A percentile compares a stretch with the other conserved stretches of the same genome.
Evolutionary conservation across 2,797 vertebrate species (phyloP).

Genomic region (Acridotheres tristis): DNA sequence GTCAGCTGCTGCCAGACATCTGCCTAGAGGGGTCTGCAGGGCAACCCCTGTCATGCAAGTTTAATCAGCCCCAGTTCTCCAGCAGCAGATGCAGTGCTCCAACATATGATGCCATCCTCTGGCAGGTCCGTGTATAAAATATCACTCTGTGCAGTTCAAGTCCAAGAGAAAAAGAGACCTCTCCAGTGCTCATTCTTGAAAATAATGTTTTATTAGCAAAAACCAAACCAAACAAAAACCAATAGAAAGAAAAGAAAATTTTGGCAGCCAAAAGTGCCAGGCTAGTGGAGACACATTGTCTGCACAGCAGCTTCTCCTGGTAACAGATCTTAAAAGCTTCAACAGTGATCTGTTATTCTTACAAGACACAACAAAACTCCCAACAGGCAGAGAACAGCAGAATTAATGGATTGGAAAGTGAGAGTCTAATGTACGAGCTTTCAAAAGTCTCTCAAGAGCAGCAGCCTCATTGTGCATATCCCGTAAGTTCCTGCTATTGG

Average conservation of each 20-base stretch:
- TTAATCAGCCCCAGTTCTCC: background rate
- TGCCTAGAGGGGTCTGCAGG: conserved; percentile 53
- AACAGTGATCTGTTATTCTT: conserved; percentile 72
- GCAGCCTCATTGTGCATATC: conserved; percentile 61
- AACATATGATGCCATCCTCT: background rate
- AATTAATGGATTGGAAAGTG: conserved; percentile 80
- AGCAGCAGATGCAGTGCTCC: background rate
- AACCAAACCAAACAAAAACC: background rate
- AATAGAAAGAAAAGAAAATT: background rate
- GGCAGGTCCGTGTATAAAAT: background rate
- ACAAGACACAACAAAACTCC: conserved; percentile 74
- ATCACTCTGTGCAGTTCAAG: background rate
- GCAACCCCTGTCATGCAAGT: background rate
- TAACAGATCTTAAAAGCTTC: conserved; percentile 68
- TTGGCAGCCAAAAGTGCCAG: background rate
- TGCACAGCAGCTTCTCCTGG: conserved; percentile 55
- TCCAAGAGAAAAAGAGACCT: background rate
- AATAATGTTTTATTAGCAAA: background rate
- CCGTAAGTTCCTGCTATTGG: conserved; percentile 55
- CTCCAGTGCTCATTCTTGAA: background rate
- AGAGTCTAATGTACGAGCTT: conserved; percentile 73
- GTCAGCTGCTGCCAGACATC: conserved; percentile 26
- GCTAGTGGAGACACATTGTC: conserved; percentile 47
- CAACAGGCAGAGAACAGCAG: conserved; percentile 74
- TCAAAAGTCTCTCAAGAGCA: conserved; percentile 71